Conservation (phyloP, 2,888 invertebrate genomes). For the Tinea trinotella region DNA sequence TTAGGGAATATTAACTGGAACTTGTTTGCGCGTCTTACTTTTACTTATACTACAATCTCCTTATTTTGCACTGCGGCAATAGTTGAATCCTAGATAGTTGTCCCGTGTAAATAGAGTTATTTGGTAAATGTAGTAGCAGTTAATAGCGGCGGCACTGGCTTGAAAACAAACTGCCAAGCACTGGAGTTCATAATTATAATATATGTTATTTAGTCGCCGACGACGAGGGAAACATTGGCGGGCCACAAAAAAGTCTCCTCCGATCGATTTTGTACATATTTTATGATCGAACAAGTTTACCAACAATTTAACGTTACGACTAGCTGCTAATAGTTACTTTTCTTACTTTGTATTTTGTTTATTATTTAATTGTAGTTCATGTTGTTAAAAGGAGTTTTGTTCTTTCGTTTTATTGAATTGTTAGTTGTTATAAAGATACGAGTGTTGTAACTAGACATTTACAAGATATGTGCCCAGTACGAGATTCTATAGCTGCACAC, state of each 20-base stretch:
- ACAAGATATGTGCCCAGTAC: too few species aligned
- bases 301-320: neutral
- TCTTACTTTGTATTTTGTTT: neutral
- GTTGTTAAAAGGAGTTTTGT: too few species aligned
- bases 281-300: neutral
- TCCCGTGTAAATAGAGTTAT: neutral
- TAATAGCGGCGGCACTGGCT: slow-evolving; percentile 20
- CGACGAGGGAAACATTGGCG: slow-evolving; percentile 20
- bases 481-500: too few species aligned
- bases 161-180: slow-evolving; percentile 20
- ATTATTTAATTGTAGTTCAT: too few species aligned
- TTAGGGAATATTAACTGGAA: too few species aligned
- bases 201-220: slow-evolving; percentile 18
- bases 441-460: too few species aligned
- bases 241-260: neutral
- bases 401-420: too few species aligned
- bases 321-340: neutral
- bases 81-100: too few species aligned
- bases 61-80: too few species aligned
- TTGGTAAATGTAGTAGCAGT: slow-evolving; percentile 1
- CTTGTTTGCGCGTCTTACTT: too few species aligned
- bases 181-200: slow-evolving; percentile 18
- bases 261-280: slow-evolving; percentile 16
- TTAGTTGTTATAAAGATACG: too few species aligned
- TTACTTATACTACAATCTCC: too few species aligned